Conservation (phyloP, 2,888 invertebrate species). For the Penaeus monodon region DNA sequence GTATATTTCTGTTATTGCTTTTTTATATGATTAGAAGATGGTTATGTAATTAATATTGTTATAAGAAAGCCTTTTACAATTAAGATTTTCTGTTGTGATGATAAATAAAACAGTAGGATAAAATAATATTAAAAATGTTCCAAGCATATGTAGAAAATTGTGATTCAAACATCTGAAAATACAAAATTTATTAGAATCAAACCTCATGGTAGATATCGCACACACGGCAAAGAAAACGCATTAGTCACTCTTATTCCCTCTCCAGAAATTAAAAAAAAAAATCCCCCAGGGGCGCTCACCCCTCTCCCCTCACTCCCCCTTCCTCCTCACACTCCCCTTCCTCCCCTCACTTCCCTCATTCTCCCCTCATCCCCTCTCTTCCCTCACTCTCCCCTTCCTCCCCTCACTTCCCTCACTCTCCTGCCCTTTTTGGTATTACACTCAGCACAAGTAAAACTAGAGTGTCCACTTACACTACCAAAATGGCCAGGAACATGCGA, state of each 20-base stretch:
- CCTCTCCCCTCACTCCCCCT: not conserved
- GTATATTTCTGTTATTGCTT: no score
- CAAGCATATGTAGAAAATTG: no score
- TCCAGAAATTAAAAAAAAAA: no score
- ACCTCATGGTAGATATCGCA: no score
- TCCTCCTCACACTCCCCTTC: not conserved
- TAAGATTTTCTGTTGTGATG: not conserved
- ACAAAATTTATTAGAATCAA: no score
- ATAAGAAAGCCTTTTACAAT: not conserved
- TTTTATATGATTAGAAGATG: no score
- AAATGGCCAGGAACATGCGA: constrained; percentile 29
- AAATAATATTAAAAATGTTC: no score
- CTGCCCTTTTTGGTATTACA: constrained; percentile 5
- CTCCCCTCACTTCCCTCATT: not conserved
- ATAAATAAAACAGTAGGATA: not conserved
- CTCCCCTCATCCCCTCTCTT: not conserved
- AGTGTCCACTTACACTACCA: constrained; percentile 34
- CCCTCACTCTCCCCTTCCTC: not conserved
- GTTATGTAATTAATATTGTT: no score
- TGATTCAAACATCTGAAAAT: no score
- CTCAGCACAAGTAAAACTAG: constrained; percentile 13
- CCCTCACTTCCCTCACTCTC: not conserved
- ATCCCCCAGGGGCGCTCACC: no score
- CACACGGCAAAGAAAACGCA: no score
- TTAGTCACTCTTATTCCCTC: no score